A percentile compares a stretch with the other conserved stretches of the same genome.
Evolutionary conservation across 2,113 vertebrate genomes (phyloP).

Genomic region (Pleuronectes platessa): DNA sequence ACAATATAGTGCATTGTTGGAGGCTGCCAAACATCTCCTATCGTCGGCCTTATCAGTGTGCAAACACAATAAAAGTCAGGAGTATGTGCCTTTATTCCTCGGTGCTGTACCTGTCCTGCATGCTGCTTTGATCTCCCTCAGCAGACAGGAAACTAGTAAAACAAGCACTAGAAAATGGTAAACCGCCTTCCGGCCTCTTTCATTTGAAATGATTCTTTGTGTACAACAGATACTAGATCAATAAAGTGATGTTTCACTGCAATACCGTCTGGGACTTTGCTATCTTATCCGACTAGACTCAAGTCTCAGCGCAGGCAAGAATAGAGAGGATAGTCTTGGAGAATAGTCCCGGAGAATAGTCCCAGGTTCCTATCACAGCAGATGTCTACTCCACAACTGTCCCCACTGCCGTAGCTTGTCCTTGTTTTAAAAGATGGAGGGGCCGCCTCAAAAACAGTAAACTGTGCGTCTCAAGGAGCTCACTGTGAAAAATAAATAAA

Average conservation of each 20-base stretch:
- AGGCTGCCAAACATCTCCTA: conserved; percentile 28
- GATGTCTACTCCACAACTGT: conserved; percentile 62
- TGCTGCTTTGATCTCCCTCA: conserved; percentile 29
- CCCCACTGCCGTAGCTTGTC: conserved; percentile 45
- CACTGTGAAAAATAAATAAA: conserved; percentile 43
- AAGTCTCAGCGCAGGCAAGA: conserved; percentile 3
- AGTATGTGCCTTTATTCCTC: conserved; percentile 36
- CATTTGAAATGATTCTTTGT: conserved; percentile 35
- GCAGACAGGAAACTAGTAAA: conserved; percentile 35
- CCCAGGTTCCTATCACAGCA: conserved; percentile 30
- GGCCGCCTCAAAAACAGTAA: conserved; percentile 48
- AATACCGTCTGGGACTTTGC: conserved; percentile 27
- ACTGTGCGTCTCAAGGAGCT: conserved; percentile 45
- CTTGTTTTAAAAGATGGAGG: conserved; percentile 46
- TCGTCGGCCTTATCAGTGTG: conserved; percentile 48
- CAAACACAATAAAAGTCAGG: conserved; percentile 46
- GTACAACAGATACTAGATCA: conserved; percentile 26
- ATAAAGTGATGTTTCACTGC: conserved; percentile 27
- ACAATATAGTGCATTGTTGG: conserved; percentile 20
- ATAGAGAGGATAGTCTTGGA: background rate
- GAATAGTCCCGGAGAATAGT: conserved; percentile 51
- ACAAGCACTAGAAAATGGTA: conserved; percentile 20
- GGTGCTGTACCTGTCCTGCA: conserved; percentile 30
- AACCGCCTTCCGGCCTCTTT: conserved; percentile 13
- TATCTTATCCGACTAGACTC: conserved; percentile 44